Percentiles rank a stretch among this genome's conserved stretches.
These are phyloP conservation scores for Eupithecia pulchellata DNA, from an alignment of 2,888 invertebrate genomes.

Conservation along the genomic window DNA sequence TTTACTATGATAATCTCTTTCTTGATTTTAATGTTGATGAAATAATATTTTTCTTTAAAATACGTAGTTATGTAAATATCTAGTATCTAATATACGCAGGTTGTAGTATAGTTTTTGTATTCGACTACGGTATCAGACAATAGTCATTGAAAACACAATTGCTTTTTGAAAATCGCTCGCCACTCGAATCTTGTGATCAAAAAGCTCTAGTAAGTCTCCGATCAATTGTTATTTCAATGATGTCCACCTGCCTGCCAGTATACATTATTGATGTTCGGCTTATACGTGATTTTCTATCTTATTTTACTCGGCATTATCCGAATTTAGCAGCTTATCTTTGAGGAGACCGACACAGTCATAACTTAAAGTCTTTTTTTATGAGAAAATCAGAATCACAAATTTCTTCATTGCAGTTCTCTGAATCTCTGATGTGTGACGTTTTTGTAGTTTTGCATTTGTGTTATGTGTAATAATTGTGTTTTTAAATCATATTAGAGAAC, in stretches of 20 bases:
- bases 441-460: neutral
- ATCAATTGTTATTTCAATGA: constrained; percentile 79
- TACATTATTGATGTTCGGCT: constrained; percentile 75
- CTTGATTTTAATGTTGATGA: no score
- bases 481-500: no score
- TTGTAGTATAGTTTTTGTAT: no score
- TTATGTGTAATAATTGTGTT: no score
- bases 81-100: no score
- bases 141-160: no score
- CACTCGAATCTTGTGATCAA: constrained; percentile 41
- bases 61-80: no score
- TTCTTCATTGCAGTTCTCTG: neutral
- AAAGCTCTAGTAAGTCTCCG: constrained; percentile 65
- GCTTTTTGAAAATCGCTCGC: constrained; percentile 27
- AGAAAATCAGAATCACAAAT: neutral
- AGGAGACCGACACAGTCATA: neutral
- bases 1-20: no score
- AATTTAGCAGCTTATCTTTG: constrained; percentile 40
- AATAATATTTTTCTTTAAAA: no score
- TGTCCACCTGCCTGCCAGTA: constrained; percentile 65
- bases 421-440: neutral
- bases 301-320: constrained; percentile 52
- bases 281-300: constrained; percentile 72
- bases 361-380: neutral
- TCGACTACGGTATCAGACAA: no score